A percentile compares a stretch with the other conserved stretches of the same genome.
Evolutionary conservation across 2,888 invertebrate species (phyloP).

Genomic region (Archaeoteleia sp.): DNA sequence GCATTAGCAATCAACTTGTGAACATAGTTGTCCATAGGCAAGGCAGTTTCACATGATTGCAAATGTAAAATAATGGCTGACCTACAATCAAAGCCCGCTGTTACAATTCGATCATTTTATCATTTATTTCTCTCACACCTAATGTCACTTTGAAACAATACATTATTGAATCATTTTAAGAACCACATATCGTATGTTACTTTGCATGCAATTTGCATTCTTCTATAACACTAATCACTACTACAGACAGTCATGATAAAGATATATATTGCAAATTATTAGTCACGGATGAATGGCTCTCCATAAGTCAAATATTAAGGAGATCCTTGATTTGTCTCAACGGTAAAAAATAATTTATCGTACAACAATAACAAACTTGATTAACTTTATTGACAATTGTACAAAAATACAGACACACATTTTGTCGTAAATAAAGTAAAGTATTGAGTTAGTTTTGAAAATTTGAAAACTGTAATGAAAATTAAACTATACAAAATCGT

Average conservation of each 20-base stretch:
- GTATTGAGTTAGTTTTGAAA: too few species aligned
- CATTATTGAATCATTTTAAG: constrained; percentile 41
- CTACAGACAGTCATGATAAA: constrained; percentile 17
- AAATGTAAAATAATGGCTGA: constrained; percentile 45
- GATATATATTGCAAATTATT: constrained; percentile 1
- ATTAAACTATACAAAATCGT: too few species aligned
- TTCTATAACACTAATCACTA: constrained; percentile 21
- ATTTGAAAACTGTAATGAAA: too few species aligned
- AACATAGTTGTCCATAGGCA: constrained; percentile 54
- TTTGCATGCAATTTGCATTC: constrained; percentile 25
- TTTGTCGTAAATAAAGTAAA: too few species aligned
- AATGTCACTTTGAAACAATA: constrained; percentile 35
- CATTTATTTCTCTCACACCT: constrained; percentile 38
- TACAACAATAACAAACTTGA: too few species aligned
- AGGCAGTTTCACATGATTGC: constrained; percentile 45
- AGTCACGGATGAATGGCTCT: too few species aligned
- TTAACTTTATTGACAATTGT: too few species aligned
- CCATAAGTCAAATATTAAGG: too few species aligned
- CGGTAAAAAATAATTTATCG: too few species aligned
- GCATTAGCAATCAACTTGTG: constrained; percentile 63
- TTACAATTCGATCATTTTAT: constrained; percentile 45
- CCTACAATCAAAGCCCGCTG: constrained; percentile 33
- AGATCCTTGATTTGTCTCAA: too few species aligned
- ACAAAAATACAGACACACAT: too few species aligned
- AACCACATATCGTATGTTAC: constrained; percentile 14